Evolutionary conservation across 2,888 invertebrate genomes (phyloP), one percentile per base, ranked within the genome.

Genomic region (Conops quadrifasciatus): DNA sequence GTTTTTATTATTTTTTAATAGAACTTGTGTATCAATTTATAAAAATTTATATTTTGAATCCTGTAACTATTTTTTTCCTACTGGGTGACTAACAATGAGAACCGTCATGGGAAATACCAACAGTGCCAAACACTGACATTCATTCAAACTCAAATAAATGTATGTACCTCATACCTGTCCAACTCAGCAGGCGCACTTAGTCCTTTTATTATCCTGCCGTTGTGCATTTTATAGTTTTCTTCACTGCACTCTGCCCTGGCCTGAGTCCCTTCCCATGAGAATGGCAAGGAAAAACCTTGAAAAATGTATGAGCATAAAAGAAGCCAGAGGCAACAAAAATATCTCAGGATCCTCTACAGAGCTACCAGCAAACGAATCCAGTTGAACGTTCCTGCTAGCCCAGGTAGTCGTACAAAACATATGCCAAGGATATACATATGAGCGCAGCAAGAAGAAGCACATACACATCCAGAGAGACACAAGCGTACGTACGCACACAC

Each of bases 161-260:
- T 9, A 36, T 36, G 5, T 36, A 36, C 9, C 36, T 36, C 36
- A 36, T 36, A 36, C 36, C 36, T 36, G 36, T 36, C 36, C 36
- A 9, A 36, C 4, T 36, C 36, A 36, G 36, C 36, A 9, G 36
- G 36, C 36, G 9, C 36, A 36, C 36, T 36, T 36, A 36, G 36
- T 36, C 36, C 36, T 36, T 36, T 36, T 36, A 49, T 49, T 49
- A 49, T 49, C 49, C n/a, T 19, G 49, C 15, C 53, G 53, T 21
- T 56, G 58, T 28, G 58, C 58, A 58, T 24, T 58, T 58, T 58
- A 26, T 28, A 4, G 26, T 58, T 58, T 58, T 58, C 58, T 28
- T 28, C 28, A 36, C 58, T 28, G 24, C 15, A 36, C 9, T 36
- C 9, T 15, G 28, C 28, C 58, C 2, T 53, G 19, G 3, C 49